phyloP scores from a whole-genome alignment of 2,113 vertebrate genomes.

The Brienomyrus brachyistius region DNA sequence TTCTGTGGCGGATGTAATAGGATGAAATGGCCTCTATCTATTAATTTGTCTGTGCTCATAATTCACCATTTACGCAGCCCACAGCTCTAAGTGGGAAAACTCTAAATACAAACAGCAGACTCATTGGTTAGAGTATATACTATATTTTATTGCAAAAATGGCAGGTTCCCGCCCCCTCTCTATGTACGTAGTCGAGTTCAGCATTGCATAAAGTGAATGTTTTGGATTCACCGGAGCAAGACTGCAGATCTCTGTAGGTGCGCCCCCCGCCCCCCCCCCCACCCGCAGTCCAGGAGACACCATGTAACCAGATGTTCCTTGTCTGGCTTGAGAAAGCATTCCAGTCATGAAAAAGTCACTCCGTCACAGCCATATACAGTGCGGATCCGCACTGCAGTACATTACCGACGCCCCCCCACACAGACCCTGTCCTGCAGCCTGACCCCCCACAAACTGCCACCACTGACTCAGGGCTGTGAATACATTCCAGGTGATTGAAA shows the following conservation, averaged over 20 bases:
- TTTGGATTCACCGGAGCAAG: not conserved
- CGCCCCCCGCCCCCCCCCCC: not conserved
- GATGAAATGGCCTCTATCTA: not conserved
- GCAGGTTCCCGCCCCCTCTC: not conserved
- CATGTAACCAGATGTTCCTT: constrained; percentile 10
- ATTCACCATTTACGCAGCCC: not conserved
- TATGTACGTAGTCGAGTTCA: not conserved
- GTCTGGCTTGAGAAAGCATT: constrained; percentile 5
- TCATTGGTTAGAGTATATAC: not conserved
- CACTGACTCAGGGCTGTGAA: not conserved
- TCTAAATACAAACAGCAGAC: not conserved
- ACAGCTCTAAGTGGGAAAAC: not conserved
- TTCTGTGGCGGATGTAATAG: not conserved
- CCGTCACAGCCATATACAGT: constrained; percentile 3
- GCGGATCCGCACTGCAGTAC: not conserved
- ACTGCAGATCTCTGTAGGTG: not conserved
- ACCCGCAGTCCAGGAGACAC: not conserved
- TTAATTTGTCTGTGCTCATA: not conserved
- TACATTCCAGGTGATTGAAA: not conserved
- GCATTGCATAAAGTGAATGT: not conserved
- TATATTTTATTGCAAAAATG: not conserved
- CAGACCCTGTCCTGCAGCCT: not conserved
- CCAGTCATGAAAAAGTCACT: constrained; percentile 10
- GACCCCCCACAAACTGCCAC: not conserved
- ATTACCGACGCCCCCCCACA: not conserved